These are phyloP conservation scores for Macroglossus sobrinus DNA, from an alignment of 2,113 vertebrate genomes.

Conservation along the genomic window DNA sequence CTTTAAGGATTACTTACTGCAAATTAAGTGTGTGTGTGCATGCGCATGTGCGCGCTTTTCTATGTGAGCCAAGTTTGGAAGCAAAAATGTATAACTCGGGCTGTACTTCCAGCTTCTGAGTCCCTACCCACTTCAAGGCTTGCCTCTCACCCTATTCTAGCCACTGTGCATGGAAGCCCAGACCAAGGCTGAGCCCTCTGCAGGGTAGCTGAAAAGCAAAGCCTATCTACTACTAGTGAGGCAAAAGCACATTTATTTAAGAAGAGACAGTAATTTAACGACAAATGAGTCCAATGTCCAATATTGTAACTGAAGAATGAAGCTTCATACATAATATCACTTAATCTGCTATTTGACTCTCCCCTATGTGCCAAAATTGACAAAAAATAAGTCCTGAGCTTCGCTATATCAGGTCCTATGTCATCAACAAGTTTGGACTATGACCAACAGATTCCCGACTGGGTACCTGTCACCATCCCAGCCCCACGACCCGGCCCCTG, in stretches of 20 bases:
- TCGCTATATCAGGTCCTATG: not conserved
- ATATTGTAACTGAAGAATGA: not conserved
- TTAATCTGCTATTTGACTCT: not conserved
- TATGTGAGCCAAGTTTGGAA: not conserved
- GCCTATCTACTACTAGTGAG: not conserved
- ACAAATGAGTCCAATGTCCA: not conserved
- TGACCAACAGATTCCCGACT: not conserved
- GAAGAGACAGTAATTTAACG: not conserved
- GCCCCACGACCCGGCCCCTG: rapidly evolving
- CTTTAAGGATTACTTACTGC: not conserved
- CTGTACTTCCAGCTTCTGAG: not conserved
- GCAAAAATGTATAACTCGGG: not conserved
- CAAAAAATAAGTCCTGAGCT: not conserved
- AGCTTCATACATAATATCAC: not conserved
- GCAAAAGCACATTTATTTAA: not conserved
- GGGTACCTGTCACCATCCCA: not conserved
- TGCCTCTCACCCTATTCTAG: not conserved
- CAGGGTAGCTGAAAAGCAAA: rapidly evolving
- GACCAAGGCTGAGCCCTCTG: not conserved
- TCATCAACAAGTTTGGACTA: not conserved
- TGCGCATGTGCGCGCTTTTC: too few relatives aligned
- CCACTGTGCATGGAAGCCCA: not conserved
- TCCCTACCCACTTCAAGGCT: not conserved
- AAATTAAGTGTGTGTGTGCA: not conserved
- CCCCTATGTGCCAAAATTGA: not conserved